A percentile compares a stretch with the other conserved stretches of the same genome.
Evolutionary conservation across 2,797 vertebrate genomes (phyloP).

Genomic region (Gambusia yucatana): DNA sequence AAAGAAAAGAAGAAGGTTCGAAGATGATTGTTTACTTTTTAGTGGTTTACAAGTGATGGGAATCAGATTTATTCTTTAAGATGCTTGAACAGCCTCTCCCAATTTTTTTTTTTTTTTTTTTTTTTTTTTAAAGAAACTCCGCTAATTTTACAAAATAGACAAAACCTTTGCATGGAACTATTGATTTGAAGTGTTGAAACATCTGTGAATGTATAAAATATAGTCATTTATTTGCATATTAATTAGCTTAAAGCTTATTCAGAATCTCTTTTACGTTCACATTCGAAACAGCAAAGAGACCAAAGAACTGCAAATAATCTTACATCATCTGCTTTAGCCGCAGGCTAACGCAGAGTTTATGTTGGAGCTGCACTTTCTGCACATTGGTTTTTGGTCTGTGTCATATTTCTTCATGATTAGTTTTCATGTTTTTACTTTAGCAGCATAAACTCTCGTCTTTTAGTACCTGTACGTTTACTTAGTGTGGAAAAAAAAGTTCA

Average conservation of each 20-base stretch:
- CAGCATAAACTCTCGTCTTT: not conserved
- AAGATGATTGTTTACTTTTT: slow-evolving; percentile 15
- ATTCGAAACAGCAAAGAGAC: not conserved
- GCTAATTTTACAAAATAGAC: not conserved
- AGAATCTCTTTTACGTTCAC: not conserved
- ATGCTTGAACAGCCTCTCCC: not conserved
- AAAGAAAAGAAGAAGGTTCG: not conserved
- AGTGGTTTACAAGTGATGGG: slow-evolving; percentile 9
- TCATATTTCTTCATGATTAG: not conserved
- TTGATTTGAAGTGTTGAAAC: not conserved
- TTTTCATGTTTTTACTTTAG: not conserved
- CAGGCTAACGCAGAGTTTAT: not conserved
- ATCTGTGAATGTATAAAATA: not conserved
- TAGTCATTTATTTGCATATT: not conserved
- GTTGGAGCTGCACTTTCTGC: not conserved
- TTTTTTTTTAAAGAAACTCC: not conserved
- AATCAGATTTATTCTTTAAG: slow-evolving; percentile 7
- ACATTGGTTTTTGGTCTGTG: not conserved
- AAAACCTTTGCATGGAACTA: not conserved
- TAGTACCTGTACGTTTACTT: not conserved
- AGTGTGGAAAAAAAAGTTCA: not conserved
- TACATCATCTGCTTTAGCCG: not conserved
- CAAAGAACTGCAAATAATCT: not conserved
- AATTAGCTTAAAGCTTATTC: not conserved
- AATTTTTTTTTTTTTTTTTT: no score